Conservation (phyloP, 1,140 invertebrate genomes). For the Drosophila kepulauana region DNA sequence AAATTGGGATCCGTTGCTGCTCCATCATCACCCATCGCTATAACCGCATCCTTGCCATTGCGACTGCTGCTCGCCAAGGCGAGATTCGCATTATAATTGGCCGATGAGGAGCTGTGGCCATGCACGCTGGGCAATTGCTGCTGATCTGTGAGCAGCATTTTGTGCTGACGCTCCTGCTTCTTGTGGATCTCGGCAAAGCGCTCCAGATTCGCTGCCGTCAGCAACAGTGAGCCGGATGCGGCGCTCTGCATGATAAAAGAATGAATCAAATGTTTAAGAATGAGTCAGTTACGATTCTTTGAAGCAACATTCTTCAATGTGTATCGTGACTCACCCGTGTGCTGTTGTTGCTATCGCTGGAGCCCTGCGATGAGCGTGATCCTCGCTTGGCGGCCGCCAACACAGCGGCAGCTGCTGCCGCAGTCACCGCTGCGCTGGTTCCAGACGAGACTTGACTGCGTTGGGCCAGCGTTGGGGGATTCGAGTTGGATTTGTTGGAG, state of each 20-base stretch:
- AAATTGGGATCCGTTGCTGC: conserved; percentile 66
- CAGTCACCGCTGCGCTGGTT: conserved; percentile 85
- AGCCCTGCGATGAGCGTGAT: conserved; percentile 91
- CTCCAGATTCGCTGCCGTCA: conserved; percentile 91
- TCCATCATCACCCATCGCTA: conserved; percentile 60
- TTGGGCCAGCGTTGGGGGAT: conserved; percentile 69
- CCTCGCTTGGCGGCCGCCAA: conserved; percentile 85
- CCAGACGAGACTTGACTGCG: conserved; percentile 56
- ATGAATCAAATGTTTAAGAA: conserved; percentile 23
- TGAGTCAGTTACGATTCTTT: conserved; percentile 45
- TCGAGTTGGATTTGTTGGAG: conserved; percentile 82
- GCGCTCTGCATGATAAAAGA: conserved; percentile 88
- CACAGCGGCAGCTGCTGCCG: conserved; percentile 68
- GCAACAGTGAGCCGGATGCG: conserved; percentile 90
- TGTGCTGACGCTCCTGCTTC: conserved; percentile 81
- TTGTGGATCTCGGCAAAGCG: conserved; percentile 88
- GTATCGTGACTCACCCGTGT: conserved; percentile 88
- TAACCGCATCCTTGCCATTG: conserved; percentile 68
- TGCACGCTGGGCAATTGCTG: conserved; percentile 72
- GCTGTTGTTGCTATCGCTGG: conserved; percentile 90
- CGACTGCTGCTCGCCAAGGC: conserved; percentile 42
- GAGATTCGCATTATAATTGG: conserved; percentile 77
- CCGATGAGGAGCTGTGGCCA: conserved; percentile 61
- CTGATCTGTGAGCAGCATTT: conserved; percentile 61
- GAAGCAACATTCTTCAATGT: background rate